phyloP scores from a whole-genome alignment of 2,113 vertebrate genomes.

The Hippocampus comes region DNA sequence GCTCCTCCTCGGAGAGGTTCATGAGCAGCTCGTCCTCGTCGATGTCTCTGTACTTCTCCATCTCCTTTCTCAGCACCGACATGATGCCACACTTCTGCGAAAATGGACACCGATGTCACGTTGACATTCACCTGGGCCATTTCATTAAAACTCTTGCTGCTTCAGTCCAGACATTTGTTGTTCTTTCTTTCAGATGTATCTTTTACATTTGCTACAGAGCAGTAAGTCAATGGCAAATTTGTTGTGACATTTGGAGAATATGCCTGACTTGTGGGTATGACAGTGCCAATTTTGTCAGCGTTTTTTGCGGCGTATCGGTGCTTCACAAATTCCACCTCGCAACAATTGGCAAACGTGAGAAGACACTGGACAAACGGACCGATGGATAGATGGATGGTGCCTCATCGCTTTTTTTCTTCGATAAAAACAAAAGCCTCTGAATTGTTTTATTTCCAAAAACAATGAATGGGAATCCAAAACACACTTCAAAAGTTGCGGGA shows the following conservation, averaged over 20 bases:
- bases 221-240: background rate
- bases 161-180: background rate
- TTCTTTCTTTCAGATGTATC: background rate
- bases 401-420: too few relatives aligned
- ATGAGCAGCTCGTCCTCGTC: constrained; percentile 94
- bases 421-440: too few relatives aligned
- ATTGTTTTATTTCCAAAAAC: too few relatives aligned
- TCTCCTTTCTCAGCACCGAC: constrained; percentile 83
- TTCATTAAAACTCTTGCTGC: background rate
- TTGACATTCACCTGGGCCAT: background rate
- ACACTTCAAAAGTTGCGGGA: too few relatives aligned
- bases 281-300: too few relatives aligned
- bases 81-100: constrained; percentile 66
- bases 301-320: background rate
- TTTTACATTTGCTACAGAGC: background rate
- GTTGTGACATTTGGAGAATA: background rate
- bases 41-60: constrained; percentile 95
- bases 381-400: too few relatives aligned
- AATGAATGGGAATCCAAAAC: too few relatives aligned
- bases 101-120: background rate
- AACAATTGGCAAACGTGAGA: too few relatives aligned
- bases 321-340: too few relatives aligned
- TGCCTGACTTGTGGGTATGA: background rate
- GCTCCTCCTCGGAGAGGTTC: constrained; percentile 90
- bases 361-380: too few relatives aligned